Evolutionary conservation across 2,888 invertebrate genomes (phyloP), one percentile per base, ranked within the genome.

Genomic region (Heliconius ethilla): DNA sequence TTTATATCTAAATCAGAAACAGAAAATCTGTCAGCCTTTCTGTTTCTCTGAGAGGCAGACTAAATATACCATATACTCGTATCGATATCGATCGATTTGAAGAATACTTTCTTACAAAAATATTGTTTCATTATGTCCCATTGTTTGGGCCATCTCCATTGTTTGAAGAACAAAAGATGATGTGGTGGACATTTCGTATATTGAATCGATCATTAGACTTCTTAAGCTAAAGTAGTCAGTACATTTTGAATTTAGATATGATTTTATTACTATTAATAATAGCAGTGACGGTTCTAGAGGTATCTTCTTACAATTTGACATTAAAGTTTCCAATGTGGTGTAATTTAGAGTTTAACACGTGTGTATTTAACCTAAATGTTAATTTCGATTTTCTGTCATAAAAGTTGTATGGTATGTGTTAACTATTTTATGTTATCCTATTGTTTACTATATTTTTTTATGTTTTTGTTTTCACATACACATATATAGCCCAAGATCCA

Each of bases 271-370:
- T 74, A 7, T 72, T 85, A 5, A 75, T 87, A 70, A 18, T 87
- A 25, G 69, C 87, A 62, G 74, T 82, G 9, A 69, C 83, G 10
- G 25, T 86, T 9, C 59, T 86, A 25, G 86, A 90, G 89, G 90
- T 90, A 90, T 85, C 83, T 70, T 75, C 79, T 69, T 87, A 85
- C 76, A 87, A 87, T 82, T 72, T 86, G 70, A 86, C 87, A n/a
- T 72, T 87, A n/a, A 82, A 81, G 62, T 83, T 88, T 67, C 87
- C 87, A 13, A 81, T 88, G 81, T 86, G 84, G 85, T 88, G 87
- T 78, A 81, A 79, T 15, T 73, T 85, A n/a, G 79, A 81, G 33
- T 82, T 85, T 67, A 82, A 80, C 65, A 83, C 81, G 77, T 88
- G 87, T 82, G 85, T 81, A 15, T 84, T 83, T 78, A 83, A 86